A percentile compares a stretch with the other conserved stretches of the same genome.
Conservation (phyloP, 1,140 invertebrate species). For the Oncopeltus fasciatus region DNA sequence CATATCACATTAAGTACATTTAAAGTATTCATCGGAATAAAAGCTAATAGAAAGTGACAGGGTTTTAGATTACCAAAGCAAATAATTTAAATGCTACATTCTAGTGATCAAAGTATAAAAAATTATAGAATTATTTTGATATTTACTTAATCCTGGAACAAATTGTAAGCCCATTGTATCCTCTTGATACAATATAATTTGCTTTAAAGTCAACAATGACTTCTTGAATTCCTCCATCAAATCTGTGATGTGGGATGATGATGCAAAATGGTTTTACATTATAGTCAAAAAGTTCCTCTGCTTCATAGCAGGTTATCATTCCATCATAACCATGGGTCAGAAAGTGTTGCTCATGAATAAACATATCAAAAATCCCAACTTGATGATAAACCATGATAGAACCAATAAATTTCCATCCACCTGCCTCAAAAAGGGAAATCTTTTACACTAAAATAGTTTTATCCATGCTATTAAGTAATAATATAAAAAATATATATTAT, state of each 20-base stretch:
- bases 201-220: background rate
- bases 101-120: too few relatives aligned
- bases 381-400: background rate
- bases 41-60: too few relatives aligned
- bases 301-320: background rate
- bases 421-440: background rate
- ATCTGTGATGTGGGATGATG: background rate
- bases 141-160: slow-evolving; percentile 2
- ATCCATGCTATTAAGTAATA: too few relatives aligned
- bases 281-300: background rate
- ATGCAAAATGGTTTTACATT: background rate
- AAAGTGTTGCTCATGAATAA: background rate
- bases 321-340: slow-evolving; percentile 1
- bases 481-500: too few relatives aligned
- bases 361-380: background rate
- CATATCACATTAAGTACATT: too few relatives aligned
- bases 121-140: too few relatives aligned
- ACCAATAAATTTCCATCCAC: background rate
- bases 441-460: too few relatives aligned
- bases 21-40: too few relatives aligned
- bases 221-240: background rate
- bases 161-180: background rate
- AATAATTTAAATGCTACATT: too few relatives aligned
- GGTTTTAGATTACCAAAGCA: too few relatives aligned
- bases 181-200: background rate